A percentile compares a stretch with the other conserved stretches of the same genome.
Conservation (phyloP, 2,113 vertebrate species). For the Podarcis cretensis region DNA sequence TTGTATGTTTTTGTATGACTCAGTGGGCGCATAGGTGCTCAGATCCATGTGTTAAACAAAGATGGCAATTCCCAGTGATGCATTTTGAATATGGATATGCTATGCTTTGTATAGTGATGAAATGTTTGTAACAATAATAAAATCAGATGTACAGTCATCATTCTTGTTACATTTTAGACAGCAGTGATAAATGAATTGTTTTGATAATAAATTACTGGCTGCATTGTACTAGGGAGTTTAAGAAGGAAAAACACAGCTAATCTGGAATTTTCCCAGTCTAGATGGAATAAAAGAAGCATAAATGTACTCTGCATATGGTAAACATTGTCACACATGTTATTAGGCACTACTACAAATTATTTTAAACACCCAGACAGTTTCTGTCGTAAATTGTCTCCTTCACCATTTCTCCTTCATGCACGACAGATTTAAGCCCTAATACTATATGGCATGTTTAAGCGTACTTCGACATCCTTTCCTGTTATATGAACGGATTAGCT, state of each 20-base stretch:
- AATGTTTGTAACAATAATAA: neutral
- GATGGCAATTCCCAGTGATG: conserved; percentile 17
- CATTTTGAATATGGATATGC: conserved; percentile 17
- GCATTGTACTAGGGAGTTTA: conserved; percentile 15
- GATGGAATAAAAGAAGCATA: fast-evolving
- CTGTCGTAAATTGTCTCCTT: neutral
- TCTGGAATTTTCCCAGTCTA: conserved; percentile 2
- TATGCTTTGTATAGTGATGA: conserved; percentile 7
- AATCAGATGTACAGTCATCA: neutral
- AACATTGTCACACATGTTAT: neutral
- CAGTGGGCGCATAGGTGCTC: conserved; percentile 36
- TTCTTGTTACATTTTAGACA: neutral
- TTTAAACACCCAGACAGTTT: neutral
- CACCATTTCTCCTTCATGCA: conserved; percentile 14
- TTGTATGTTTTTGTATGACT: conserved; percentile 70
- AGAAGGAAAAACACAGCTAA: conserved; percentile 5
- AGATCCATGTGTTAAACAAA: conserved; percentile 38
- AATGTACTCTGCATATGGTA: neutral
- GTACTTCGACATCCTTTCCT: neutral
- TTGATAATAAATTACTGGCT: neutral
- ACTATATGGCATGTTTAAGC: neutral
- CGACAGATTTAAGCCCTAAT: neutral
- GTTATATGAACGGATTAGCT: conserved; percentile 7
- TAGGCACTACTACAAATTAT: conserved; percentile 27
- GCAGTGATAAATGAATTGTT: neutral